Base-by-base conservation (phyloP, 2,797 vertebrate genomes). In the Gastrophryne carolinensis region DNA sequence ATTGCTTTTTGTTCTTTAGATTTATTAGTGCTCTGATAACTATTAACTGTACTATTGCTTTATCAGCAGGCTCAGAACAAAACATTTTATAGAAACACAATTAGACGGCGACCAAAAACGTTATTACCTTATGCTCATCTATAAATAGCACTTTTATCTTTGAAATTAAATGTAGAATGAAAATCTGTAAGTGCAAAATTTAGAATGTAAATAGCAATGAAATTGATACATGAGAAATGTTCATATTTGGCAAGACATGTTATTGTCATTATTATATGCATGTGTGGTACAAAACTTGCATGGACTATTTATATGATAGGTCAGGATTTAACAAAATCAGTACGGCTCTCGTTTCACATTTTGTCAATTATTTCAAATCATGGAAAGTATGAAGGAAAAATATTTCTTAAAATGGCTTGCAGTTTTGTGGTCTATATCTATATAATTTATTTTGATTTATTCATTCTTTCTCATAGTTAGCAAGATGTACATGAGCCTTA, bases 21-120 rank as follows among this genome's bases (percentile, higher is more conserved):
- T 69, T 69, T 69, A 69, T 56, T 13, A 54, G 34, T 56, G 15
- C 54, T 35, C 24, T 41, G 56, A 69, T 56, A 56, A 56, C 66
- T 69, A 56, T 57, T 69, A 41, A 69, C 34, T 57, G 50, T 69
- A 69, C 66, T 17, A 29, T 29, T 54, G 35, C 52, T 56, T 44
- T 44, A 69, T 54, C 35, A 57, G n/a, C 13, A 27, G 52, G 35
- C 66, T 41, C 19, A 29, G 52, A 54, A 69, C 52, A 41, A 56
- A 23, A 5, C 34, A 12, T 26, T 56, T 69, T 69, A 41, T 21
- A 44, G 35, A 56, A 29, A 56, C 41, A n/a, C 26, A 30, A 44
- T 57, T 57, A 53, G 24, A 57, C 11, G 66, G n/a, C 52, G 17
- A 39, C 66, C n/a, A 30, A 41, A 53, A 56, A 57, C 35, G 41